Conservation (phyloP, 2,888 invertebrate genomes). For the Diarsia brunnea region DNA sequence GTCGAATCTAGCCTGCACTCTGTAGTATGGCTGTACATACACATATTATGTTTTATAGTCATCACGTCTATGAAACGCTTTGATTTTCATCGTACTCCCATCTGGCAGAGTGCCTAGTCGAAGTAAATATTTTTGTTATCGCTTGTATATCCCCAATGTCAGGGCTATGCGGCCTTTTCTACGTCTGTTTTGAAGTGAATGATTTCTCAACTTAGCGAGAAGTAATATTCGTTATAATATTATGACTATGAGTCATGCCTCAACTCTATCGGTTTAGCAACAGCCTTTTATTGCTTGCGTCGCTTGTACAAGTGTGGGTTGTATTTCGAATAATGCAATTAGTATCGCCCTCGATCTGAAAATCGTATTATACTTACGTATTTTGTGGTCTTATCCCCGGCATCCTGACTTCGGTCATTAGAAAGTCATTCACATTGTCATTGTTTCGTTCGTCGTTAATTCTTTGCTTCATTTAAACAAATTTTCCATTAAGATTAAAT, state of each 20-base stretch:
- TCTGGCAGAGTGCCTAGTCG: conserved; percentile 70
- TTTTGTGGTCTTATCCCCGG: conserved; percentile 15
- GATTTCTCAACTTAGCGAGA: conserved; percentile 60
- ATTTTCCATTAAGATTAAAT: conserved; percentile 42
- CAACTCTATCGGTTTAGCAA: conserved; percentile 57
- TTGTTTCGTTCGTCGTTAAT: conserved; percentile 22
- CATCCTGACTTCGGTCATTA: conserved; percentile 33
- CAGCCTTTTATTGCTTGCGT: conserved; percentile 59
- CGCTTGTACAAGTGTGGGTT: conserved; percentile 60
- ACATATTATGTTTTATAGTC: conserved; percentile 20
- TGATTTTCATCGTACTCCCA: conserved; percentile 51
- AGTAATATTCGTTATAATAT: conserved; percentile 48
- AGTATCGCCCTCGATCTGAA: conserved; percentile 60
- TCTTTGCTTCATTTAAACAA: conserved; percentile 9
- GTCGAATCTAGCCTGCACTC: neutral
- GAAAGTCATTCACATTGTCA: conserved; percentile 25
- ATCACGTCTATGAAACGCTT: conserved; percentile 40
- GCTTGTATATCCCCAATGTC: conserved; percentile 68
- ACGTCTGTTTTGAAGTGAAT: conserved; percentile 41
- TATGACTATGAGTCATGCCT: conserved; percentile 62
- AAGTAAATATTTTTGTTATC: conserved; percentile 67
- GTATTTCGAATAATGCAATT: conserved; percentile 64
- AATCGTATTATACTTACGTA: conserved; percentile 38
- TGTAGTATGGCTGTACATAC: conserved; percentile 2
- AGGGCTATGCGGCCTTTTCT: conserved; percentile 58